Conservation (phyloP, 1,140 invertebrate genomes). For the Heliconius nattereri region DNA sequence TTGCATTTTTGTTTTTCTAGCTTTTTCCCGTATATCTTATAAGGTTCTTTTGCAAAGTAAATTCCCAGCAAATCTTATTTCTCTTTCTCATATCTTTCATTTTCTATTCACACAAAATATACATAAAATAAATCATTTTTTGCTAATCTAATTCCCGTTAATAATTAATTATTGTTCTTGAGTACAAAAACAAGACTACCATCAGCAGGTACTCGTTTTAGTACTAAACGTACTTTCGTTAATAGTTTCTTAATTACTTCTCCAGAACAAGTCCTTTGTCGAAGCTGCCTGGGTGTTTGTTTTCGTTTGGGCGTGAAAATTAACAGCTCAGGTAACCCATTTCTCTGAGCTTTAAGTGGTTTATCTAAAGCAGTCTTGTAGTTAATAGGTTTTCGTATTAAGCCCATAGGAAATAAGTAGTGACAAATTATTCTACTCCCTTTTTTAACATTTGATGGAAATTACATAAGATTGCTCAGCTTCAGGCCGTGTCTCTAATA, state of each 20-base stretch:
- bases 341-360: background rate
- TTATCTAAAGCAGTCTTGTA: background rate
- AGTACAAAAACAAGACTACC: background rate
- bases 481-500: no score
- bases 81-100: no score
- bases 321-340: background rate
- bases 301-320: constrained; percentile 4
- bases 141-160: background rate
- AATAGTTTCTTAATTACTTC: constrained; percentile 9
- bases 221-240: background rate
- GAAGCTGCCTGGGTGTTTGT: background rate
- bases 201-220: background rate
- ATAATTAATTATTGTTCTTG: background rate
- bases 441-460: no score
- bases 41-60: no score
- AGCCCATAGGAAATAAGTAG: no score
- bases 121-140: no score
- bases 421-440: no score
- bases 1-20: no score
- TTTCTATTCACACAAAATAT: no score
- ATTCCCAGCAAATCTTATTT: no score
- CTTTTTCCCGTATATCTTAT: no score
- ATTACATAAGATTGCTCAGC: no score
- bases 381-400: background rate
- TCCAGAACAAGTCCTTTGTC: constrained; percentile 6